A percentile compares a stretch with the other conserved stretches of the same genome.
Evolutionary conservation across 2,113 vertebrate species (phyloP).

Genomic region (Notiomystis cincta): DNA sequence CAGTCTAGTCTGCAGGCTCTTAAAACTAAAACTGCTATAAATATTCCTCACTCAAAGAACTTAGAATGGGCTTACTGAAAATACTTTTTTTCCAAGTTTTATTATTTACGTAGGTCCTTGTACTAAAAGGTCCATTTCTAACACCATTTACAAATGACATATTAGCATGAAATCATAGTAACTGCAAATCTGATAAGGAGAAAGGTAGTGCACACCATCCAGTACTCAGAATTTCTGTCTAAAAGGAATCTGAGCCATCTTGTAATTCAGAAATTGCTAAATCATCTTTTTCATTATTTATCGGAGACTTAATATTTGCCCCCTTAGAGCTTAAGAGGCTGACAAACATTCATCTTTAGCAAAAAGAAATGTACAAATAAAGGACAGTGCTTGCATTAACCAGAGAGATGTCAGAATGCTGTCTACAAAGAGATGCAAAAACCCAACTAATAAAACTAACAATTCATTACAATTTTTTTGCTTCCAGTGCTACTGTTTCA

Average conservation of each 20-base stretch:
- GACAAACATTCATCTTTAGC: neutral
- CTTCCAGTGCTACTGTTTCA: neutral
- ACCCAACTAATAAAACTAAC: neutral
- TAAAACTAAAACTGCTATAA: neutral
- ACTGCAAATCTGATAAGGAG: neutral
- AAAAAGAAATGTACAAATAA: neutral
- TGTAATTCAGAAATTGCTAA: neutral
- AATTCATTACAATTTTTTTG: neutral
- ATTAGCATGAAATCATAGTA: neutral
- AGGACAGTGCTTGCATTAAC: neutral
- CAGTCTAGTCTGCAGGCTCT: neutral
- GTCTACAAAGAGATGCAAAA: neutral
- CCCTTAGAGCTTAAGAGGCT: neutral
- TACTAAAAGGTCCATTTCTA: neutral
- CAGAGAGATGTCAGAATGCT: neutral
- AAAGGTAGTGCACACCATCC: neutral
- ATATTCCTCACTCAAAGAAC: neutral
- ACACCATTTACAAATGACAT: neutral
- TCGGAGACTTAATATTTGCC: neutral
- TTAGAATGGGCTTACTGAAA: neutral
- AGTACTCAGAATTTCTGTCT: neutral
- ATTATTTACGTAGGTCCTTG: neutral
- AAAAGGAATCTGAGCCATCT: neutral
- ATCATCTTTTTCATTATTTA: neutral
- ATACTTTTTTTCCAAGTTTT: neutral